phyloP scores from a whole-genome alignment of 2,797 vertebrate genomes.

The Cossypha heuglini region DNA sequence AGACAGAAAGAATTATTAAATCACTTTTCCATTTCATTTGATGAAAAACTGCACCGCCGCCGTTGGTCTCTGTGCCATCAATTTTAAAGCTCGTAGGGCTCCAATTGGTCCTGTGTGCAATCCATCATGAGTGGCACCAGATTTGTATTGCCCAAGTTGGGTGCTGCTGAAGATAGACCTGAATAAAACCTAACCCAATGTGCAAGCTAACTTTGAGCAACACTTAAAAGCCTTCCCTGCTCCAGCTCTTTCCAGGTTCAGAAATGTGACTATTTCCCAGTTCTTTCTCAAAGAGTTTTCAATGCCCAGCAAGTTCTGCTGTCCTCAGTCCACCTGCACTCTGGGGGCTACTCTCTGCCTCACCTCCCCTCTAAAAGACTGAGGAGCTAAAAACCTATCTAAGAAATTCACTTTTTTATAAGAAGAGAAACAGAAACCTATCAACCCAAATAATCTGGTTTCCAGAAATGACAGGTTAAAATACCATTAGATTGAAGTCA shows the following conservation, averaged over 20 bases:
- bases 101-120: constrained; percentile 82
- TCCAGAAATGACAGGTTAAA: constrained; percentile 16
- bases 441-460: not conserved
- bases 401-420: not conserved
- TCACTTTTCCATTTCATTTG: constrained; percentile 84
- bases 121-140: constrained; percentile 81
- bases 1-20: constrained; percentile 86
- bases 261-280: not conserved
- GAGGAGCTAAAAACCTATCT: not conserved
- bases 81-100: constrained; percentile 80
- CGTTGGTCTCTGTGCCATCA: constrained; percentile 84
- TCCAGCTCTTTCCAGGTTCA: not conserved
- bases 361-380: not conserved
- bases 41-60: constrained; percentile 84
- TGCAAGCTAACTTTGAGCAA: constrained; percentile 53
- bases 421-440: not conserved
- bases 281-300: not conserved
- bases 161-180: constrained; percentile 56
- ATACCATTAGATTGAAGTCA: constrained; percentile 26
- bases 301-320: accelerated
- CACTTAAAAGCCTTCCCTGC: constrained; percentile 64
- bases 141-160: constrained; percentile 76
- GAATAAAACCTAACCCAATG: constrained; percentile 57
- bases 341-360: not conserved
- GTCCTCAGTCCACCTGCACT: not conserved